Conservation (phyloP, 2,113 vertebrate genomes). For the Lycaon pictus region DNA sequence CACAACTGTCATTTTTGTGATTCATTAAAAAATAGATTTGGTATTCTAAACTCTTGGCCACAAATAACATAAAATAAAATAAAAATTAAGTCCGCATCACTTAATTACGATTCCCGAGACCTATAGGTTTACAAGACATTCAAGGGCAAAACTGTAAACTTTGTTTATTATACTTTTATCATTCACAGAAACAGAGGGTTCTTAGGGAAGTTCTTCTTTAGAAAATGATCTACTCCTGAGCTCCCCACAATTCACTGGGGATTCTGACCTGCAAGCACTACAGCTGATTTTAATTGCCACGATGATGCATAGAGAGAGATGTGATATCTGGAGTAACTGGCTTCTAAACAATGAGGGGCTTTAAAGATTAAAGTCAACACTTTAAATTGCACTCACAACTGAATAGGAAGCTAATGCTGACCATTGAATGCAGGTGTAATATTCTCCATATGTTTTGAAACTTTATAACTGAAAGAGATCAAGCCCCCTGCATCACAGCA, state of each 20-base stretch:
- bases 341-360: slow-evolving; percentile 72
- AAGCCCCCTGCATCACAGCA: slow-evolving; percentile 9
- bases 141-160: not conserved
- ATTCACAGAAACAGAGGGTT: slow-evolving; percentile 43
- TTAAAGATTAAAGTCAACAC: slow-evolving; percentile 83
- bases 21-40: slow-evolving; percentile 64
- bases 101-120: slow-evolving; percentile 44
- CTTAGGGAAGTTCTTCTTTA: slow-evolving; percentile 51
- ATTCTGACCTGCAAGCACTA: not conserved
- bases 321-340: slow-evolving; percentile 65
- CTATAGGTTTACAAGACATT: slow-evolving; percentile 14
- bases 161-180: slow-evolving; percentile 38
- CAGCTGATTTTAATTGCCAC: slow-evolving; percentile 77
- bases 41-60: slow-evolving; percentile 64
- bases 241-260: slow-evolving; percentile 46
- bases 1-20: slow-evolving; percentile 63
- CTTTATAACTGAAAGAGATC: slow-evolving; percentile 33
- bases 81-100: slow-evolving; percentile 61
- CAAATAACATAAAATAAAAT: slow-evolving; percentile 47
- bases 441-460: slow-evolving; percentile 69
- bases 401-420: slow-evolving; percentile 62
- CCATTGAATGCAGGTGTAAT: slow-evolving; percentile 66
- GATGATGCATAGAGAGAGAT: slow-evolving; percentile 74
- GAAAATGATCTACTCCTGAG: slow-evolving; percentile 58
- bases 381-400: slow-evolving; percentile 63